These are phyloP conservation scores for Caenorhabditis wallacei DNA, from an alignment of 2,888 invertebrate species.

Conservation along the genomic window DNA sequence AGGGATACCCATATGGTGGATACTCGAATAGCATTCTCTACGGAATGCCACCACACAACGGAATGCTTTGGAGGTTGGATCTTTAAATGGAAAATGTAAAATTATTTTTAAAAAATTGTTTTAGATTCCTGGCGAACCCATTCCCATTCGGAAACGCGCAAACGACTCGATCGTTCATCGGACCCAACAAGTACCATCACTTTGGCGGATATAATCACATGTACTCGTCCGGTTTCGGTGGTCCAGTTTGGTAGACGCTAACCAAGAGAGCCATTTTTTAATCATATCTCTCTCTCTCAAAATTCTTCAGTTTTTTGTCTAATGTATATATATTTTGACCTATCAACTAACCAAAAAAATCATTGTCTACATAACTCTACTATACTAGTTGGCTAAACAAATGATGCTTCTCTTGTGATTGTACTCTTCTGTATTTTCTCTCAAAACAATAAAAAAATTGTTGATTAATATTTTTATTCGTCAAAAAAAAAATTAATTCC, in stretches of 20 bases:
- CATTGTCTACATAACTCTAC: too few species aligned
- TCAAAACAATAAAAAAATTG: neutral
- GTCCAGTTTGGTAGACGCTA: conserved; percentile 76
- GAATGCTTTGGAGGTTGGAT: conserved; percentile 71
- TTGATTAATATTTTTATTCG: neutral
- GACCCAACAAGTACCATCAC: conserved; percentile 77
- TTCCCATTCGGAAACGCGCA: conserved; percentile 70
- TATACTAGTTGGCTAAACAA: neutral
- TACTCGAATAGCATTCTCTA: conserved; percentile 73
- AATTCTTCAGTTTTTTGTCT: neutral
- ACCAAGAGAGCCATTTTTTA: neutral
- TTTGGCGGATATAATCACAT: conserved; percentile 76
- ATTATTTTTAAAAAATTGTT: too few species aligned
- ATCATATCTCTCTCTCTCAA: conserved; percentile 21
- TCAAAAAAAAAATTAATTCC: neutral
- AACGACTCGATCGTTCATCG: conserved; percentile 66
- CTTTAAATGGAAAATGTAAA: too few species aligned
- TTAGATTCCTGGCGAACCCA: conserved; percentile 73
- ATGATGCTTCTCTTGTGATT: too few species aligned
- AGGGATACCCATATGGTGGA: conserved; percentile 60
- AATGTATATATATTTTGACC: conserved; percentile 5
- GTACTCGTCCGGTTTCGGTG: conserved; percentile 74
- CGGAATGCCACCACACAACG: conserved; percentile 77
- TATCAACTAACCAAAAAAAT: neutral
- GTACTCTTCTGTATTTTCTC: neutral